Conservation (phyloP, 2,888 invertebrate species). For the Elysia crispata region DNA sequence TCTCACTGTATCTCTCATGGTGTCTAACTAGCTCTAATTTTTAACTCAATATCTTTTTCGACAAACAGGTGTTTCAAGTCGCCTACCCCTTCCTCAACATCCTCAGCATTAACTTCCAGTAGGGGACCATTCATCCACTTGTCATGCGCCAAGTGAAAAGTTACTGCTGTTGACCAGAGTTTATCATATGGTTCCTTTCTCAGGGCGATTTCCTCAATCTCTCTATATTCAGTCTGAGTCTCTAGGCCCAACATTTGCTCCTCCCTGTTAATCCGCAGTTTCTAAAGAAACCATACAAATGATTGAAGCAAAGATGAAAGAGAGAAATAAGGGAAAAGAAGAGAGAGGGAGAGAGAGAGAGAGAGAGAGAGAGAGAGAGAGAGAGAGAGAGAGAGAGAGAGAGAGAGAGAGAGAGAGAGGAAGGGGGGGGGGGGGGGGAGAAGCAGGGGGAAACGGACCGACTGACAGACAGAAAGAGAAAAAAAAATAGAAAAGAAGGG, state of each 20-base stretch:
- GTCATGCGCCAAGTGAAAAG: constrained; percentile 74
- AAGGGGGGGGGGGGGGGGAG: no score
- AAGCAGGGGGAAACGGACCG: no score
- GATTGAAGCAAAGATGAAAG: not conserved
- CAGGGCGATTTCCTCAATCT: constrained; percentile 69
- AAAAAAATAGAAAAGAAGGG: no score
- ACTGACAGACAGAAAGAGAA: no score
- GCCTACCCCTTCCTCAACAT: constrained; percentile 76
- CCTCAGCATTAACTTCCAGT: constrained; percentile 75
- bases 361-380: no score
- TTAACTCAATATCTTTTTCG: no score
- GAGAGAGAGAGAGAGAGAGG: no score
- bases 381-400: no score
- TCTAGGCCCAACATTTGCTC: constrained; percentile 73
- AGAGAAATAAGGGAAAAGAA: not conserved
- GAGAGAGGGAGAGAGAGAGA: no score
- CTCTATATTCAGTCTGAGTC: constrained; percentile 68
- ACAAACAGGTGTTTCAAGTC: no score
- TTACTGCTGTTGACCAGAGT: constrained; percentile 75
- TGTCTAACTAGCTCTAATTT: no score
- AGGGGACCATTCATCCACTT: constrained; percentile 77
- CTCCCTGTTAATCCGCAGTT: constrained; percentile 73
- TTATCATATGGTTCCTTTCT: constrained; percentile 76
- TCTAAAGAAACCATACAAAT: constrained; percentile 58
- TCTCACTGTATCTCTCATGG: no score